Base-by-base conservation (phyloP, 1,140 invertebrate species). In the Dinoponera quadriceps region DNA sequence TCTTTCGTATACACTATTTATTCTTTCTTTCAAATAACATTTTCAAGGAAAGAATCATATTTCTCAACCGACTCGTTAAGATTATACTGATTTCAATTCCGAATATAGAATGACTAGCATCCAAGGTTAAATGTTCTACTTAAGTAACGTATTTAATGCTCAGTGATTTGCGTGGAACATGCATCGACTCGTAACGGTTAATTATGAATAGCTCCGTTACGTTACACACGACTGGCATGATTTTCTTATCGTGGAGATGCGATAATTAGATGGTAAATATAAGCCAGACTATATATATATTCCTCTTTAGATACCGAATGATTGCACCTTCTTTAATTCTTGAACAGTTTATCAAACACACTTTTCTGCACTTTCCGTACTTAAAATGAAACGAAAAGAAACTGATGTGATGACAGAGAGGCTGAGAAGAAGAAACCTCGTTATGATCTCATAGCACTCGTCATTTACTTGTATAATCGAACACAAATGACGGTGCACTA, bases 201-300 rank as follows among this genome's bases (percentile, higher is more conserved):
- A 63, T 63, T 49, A 63, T 44, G 38, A 75, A 38, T 59, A 59
- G 9, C 0, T n/a, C 48, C n/a, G 11, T 29, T 60, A 51, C 25
- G 4, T 51, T 33, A 48, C 5, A 18, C 22, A 13, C 38, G 38
- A 57, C 16, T 38, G 20, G 9, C 25, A 14, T 29, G 60, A 77
- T 29, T 1, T 9, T 51, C 44, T 77, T 77, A 77, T 77, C 73
- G 33, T 9, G 16, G 11, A 62, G 33, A 20, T 16, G 11, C n/a
- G 27, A 38, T 2, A 22, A 49, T 49, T 13, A 14, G 25, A 5
- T 60, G 57, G 29, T 29, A 51, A 66, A 77, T 25, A 51, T 16
- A 22, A 62, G 13, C 20, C 18, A 49, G 63, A 7, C n/a, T 48
- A 25, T 0, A 29, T 0, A 29, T 38, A 33, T 29, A 20, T 33